A percentile compares a stretch with the other conserved stretches of the same genome.
Conservation (phyloP, 2,113 vertebrate genomes). For the Plecturocebus donacophilus region DNA sequence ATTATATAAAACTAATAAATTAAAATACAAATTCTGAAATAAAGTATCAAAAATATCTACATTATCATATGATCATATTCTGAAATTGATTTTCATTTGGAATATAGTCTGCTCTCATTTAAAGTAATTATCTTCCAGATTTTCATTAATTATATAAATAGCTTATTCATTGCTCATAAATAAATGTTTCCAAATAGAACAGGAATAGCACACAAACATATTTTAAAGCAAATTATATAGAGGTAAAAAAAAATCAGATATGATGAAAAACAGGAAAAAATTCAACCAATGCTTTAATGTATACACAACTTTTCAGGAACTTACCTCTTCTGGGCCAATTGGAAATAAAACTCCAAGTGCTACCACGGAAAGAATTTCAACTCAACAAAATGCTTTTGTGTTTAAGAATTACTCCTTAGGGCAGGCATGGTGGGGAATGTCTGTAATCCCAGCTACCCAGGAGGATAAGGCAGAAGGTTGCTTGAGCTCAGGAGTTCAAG, state of each 20-base stretch:
- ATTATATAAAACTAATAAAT: conserved; percentile 7
- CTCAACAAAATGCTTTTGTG: not conserved
- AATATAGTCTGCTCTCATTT: not conserved
- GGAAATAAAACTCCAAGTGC: not conserved
- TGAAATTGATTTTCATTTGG: conserved; percentile 16
- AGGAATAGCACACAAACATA: not conserved
- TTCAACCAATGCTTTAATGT: not conserved
- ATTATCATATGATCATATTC: not conserved
- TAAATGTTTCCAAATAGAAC: conserved; percentile 1
- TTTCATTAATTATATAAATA: conserved; percentile 4
- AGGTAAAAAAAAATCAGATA: not conserved
- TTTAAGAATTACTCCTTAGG: not conserved
- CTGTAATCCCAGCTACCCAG: not conserved
- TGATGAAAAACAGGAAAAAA: conserved; percentile 12
- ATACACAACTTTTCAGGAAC: not conserved
- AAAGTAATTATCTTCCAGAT: not conserved
- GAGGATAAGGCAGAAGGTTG: not conserved
- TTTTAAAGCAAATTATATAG: not conserved
- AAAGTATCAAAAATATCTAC: conserved; percentile 8
- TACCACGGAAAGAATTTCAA: not conserved
- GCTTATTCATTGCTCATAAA: conserved; percentile 6
- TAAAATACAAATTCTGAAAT: conserved; percentile 48
- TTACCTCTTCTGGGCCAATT: not conserved
- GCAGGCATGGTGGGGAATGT: not conserved
- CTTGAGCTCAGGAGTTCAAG: not conserved